Evolutionary conservation across 2,888 invertebrate genomes (phyloP).

Genomic region (Ophraella communa): DNA sequence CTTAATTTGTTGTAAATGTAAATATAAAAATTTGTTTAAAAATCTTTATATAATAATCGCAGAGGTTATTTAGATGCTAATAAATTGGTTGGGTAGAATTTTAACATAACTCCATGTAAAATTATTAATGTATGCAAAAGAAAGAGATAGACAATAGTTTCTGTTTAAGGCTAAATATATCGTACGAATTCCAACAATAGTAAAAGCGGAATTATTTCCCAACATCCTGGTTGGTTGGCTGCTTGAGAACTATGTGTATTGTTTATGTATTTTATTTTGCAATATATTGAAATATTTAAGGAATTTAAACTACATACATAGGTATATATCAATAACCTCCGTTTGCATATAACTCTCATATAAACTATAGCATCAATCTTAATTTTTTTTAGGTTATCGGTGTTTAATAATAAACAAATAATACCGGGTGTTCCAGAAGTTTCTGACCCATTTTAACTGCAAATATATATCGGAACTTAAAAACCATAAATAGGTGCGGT

Average conservation of each 20-base stretch:
- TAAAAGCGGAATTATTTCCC: constrained; percentile 7
- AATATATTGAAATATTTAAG: background rate
- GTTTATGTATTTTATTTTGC: constrained; percentile 6
- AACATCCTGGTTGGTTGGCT: constrained; percentile 10
- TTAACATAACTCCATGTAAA: constrained; percentile 2
- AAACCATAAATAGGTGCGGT: too few species aligned
- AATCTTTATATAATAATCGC: background rate
- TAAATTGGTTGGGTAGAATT: background rate
- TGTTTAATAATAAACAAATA: too few species aligned
- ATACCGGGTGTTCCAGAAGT: too few species aligned
- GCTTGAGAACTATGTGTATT: background rate
- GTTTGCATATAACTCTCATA: background rate
- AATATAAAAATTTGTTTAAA: too few species aligned
- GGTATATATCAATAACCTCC: background rate
- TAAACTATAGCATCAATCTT: too few species aligned
- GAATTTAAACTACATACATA: constrained; percentile 1
- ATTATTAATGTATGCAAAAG: background rate
- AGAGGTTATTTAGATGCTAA: background rate
- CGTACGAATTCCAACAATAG: background rate
- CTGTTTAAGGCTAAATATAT: constrained; percentile 2
- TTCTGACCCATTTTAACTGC: too few species aligned
- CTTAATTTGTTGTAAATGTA: too few species aligned
- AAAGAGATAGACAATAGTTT: background rate
- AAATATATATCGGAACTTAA: too few species aligned
- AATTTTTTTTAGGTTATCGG: too few species aligned